phyloP scores from a whole-genome alignment of 2,113 vertebrate species.

The Ardeotis arabs region DNA sequence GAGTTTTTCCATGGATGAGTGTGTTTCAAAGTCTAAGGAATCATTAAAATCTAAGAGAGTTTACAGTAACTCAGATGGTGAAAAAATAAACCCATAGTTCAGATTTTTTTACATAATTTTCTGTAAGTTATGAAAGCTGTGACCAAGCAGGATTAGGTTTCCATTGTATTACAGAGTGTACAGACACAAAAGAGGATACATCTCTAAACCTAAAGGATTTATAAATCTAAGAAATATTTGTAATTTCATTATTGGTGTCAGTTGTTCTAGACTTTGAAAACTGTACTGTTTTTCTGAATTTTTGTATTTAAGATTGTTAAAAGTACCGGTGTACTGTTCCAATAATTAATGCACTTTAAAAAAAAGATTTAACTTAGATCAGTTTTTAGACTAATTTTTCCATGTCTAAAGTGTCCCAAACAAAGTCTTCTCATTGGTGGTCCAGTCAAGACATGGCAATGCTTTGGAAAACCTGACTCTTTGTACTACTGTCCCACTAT shows the following conservation, averaged over 20 bases:
- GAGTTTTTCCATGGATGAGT: not conserved
- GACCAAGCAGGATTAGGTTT: not conserved
- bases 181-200: not conserved
- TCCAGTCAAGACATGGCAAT: not conserved
- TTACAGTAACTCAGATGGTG: not conserved
- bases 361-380: not conserved
- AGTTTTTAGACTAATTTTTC: not conserved
- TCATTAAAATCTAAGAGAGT: not conserved
- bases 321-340: not conserved
- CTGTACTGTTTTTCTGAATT: not conserved
- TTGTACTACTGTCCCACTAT: not conserved
- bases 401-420: not conserved
- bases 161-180: not conserved
- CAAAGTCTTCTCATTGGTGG: not conserved
- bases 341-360: slow-evolving; percentile 36
- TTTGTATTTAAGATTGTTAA: not conserved
- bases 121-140: not conserved
- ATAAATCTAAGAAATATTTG: not conserved
- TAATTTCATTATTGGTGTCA: not conserved
- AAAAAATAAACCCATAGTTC: not conserved
- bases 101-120: not conserved
- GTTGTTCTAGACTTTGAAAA: not conserved
- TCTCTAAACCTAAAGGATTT: not conserved
- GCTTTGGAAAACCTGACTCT: not conserved
- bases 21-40: not conserved